Evolutionary conservation across 2,888 invertebrate genomes (phyloP), one percentile per base, ranked within the genome.

Genomic region (Artemia sp.): DNA sequence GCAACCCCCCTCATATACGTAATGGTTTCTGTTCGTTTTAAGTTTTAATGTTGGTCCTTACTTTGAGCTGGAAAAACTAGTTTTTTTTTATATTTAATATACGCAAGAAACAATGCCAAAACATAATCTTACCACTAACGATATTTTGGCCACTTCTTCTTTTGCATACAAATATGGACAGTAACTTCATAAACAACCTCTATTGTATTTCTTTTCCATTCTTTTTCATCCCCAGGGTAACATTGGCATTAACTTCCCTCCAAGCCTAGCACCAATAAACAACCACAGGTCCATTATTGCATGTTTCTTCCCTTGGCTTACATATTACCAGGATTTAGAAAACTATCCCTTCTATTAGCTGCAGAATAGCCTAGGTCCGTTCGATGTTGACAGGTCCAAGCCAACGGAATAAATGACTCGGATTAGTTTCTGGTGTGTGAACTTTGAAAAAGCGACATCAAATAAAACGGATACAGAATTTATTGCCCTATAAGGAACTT

Each of bases 401-500:
- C 64, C 64, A 19, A 24, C 14, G 14, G 10, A 58, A 58, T 58
- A 58, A 58, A 58, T 58, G 64, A 58, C 64, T 24, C 64, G 64
- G 64, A 58, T 58, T 58, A 58, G 14, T 24, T 24, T n/a, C 64
- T 38, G 64, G 14, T n/a, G 64, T 58, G 64, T 58, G 64, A 24
- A 58, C 64, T 19, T n/a, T n/a, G 64, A 58, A 58, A 58, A 58
- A 58, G 64, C 24, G 64, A 58, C 64, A 58, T 58, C 64, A 58
- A 58, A 58, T 58, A 58, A 58, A 58, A 58, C 64, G 64, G 64
- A 24, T n/a, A n/a, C 64, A 19, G 14, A 24, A 58, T 58, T 58
- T 58, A 58, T 58, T 19, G 64, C 64, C 24, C 64, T 58, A 58
- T 58, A 58, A 58, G 64, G 64, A 58, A 58, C 64, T 58, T 19